Base-by-base conservation (phyloP, 2,888 invertebrate species). In the Pycnomerus fuliginosus region DNA sequence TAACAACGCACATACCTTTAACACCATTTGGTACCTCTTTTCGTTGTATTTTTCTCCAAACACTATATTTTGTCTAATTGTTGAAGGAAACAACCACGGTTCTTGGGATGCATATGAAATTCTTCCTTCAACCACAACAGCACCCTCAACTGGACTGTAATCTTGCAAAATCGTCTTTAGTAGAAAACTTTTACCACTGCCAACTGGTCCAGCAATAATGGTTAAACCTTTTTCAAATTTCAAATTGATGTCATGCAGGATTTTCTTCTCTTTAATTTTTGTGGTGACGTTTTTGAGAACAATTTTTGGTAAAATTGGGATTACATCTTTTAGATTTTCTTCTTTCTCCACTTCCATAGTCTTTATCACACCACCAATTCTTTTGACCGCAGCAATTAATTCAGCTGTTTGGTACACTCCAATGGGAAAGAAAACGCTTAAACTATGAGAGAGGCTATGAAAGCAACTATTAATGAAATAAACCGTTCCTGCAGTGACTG, bases 21-120 rank as follows among this genome's bases (percentile, higher is more conserved):
- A 74, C 2, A 83, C 80, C 47, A 74, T 73, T 48, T 73, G 73
- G 60, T 78, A 79, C 1, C 78, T 62, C 0, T 77, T 71, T 1
- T 73, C 68, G 34, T 80, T 75, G 67, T 77, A 72, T 1, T 76
- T 74, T 53, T 76, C 74, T 0, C 87, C 87, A 69, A 89, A 87
- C 0, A 85, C 62, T 38, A 90, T 85, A 23, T 90, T 90, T 53
- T 87, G 84, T 17, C 83, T 75, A 1, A 90, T 77, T 33, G 77
- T 76, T 10, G 70, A 70, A 2, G 70, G 69, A 51, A 73, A 74
- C 22, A 74, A 48, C 82, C 82, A 83, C 1, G 82, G 76, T 51
- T 80, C 70, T 56, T 81, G 80, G 3, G 77, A 71, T 1, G 77
- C 75, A 56, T 81, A 83, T 0, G 69, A 69, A n/a, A 71, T 48